Conservation (phyloP, 1,140 invertebrate genomes). For the Bombus sylvicola region DNA sequence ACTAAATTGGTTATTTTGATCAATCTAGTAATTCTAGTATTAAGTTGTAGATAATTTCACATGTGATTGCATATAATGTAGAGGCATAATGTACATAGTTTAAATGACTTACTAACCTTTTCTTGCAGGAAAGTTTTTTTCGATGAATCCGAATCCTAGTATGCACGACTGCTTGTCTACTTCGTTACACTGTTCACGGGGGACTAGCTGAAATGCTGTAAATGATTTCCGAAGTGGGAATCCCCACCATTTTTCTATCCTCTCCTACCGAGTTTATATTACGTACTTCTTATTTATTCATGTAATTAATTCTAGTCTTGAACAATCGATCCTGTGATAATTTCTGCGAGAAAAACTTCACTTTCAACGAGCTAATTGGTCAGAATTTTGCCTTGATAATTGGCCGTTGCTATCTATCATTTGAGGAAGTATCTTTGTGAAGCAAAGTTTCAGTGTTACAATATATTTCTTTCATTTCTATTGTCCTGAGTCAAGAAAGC, state of each 20-base stretch:
- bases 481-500: background rate
- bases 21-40: background rate
- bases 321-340: background rate
- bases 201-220: constrained; percentile 10
- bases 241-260: background rate
- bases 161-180: background rate
- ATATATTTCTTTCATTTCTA: background rate
- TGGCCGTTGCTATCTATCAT: background rate
- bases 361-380: background rate
- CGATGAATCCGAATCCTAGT: background rate
- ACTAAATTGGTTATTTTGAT: background rate
- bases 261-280: background rate
- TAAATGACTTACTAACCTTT: background rate
- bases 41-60: background rate
- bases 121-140: background rate
- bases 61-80: background rate
- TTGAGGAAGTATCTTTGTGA: background rate
- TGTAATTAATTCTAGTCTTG: constrained; percentile 31
- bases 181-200: background rate
- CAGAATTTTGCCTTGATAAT: background rate
- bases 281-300: constrained; percentile 12
- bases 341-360: background rate
- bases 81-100: background rate
- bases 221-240: constrained; percentile 7
- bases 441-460: background rate